Base-by-base conservation (phyloP, 2,113 vertebrate species). In the Sander vitreus region DNA sequence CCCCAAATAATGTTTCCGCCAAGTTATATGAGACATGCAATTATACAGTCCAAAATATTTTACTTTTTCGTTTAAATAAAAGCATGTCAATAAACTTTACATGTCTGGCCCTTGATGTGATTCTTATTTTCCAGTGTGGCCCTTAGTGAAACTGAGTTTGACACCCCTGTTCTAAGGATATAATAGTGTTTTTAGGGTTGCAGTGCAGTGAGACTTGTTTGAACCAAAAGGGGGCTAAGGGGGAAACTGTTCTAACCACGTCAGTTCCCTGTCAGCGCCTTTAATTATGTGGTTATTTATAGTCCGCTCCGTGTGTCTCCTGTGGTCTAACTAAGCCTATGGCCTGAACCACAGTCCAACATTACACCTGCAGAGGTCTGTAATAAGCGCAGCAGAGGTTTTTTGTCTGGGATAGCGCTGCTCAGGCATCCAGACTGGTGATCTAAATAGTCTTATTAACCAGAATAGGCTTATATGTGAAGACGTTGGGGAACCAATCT, bases 241-340 rank as follows among this genome's bases (percentile, higher is more conserved):
- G 50, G 58, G 1, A 63, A 68, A 67, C 63, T 43, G 21, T 18
- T 59, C 36, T 72, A 60, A 83, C 55, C 70, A 83, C 74, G 77
- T 68, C 65, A 63, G 77, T 53, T 80, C 77, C 51, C 60, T 76
- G 81, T 90, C 88, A 90, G n/a, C 85, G 39, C 78, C 83, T 84
- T 84, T 84, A 88, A 88, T 81, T 65, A 79, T 72, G 65, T 85
- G 80, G 65, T 84, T 85, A 79, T 90, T 81, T 85, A 86, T 75
- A 83, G 85, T 77, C 63, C 0, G 19, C 18, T 54, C 63, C 19
- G n/a, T 45, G 36, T 58, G 78, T 47, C 62, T 84, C 50, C 71
- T 76, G 62, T 74, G 71, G 78, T 79, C 47, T 54, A 27, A 60
- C 54, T 64, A 47, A 66, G 63, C n/a, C 50, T 27, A 2, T 55